Evolutionary conservation across 2,888 invertebrate genomes (phyloP), one percentile per base, ranked within the genome.

Genomic region (Morpho achilles): DNA sequence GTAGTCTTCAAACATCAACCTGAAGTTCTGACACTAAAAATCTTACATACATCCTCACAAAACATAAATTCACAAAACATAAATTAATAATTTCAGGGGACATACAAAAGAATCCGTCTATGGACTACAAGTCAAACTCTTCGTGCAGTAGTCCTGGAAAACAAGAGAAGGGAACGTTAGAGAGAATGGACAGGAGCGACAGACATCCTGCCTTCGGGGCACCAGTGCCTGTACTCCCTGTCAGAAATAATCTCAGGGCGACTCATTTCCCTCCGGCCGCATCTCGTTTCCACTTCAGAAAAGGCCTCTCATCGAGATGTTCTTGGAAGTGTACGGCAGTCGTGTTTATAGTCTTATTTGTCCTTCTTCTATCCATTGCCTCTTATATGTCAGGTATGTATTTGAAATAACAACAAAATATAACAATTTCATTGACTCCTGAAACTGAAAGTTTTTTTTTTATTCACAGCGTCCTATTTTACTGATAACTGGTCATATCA

Each of bases 271-370:
- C 95, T 67, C 93, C 92, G 48, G 91, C 93, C 32, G 91, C 92
- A 69, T 95, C 95, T 70, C 93, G 96, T 74, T 96, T 96, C 90
- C 96, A 96, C 87, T 96, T 96, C 87, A 94, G 95, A 80, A 96
- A 97, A 92, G 96, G 96, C 72, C 91, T 96, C 73, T 94, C 96
- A 59, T 95, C 96, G 71, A 93, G 94, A 74, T 98, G 98, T 89
- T 96, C 96, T 66, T 98, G 98, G 96, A 96, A 96, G 85, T 96
- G 97, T 87, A 94, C 97, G 70, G 97, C 97, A 66, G 95, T 98
- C 79, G 94, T 95, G 69, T 95, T 97, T 80, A 95, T 97, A 79
- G 93, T 96, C 84, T 92, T 97, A 72, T 94, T 96, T 72, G 94
- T 96, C 72, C 93, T 96, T 75, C 92, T 98, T 71, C 93, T 95